These are phyloP conservation scores for Cydia strobilella DNA, from an alignment of 1,140 invertebrate species.

Conservation along the genomic window DNA sequence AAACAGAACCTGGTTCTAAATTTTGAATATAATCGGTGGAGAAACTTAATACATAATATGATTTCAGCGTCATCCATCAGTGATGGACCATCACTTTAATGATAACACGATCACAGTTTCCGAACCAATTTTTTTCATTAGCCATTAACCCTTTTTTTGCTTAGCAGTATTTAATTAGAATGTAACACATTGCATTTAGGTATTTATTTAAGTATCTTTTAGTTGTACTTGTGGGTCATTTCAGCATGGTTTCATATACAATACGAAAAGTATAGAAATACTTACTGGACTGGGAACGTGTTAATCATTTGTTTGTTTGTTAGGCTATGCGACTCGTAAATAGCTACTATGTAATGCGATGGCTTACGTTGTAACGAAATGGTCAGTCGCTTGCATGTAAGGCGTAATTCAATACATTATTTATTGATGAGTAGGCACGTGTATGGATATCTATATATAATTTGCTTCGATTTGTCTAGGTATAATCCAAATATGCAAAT, in stretches of 20 bases:
- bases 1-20: constrained; percentile 73
- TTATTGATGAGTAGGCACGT: constrained; percentile 23
- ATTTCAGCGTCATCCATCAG: constrained; percentile 36
- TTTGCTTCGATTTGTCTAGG: not conserved
- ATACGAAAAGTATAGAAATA: not conserved
- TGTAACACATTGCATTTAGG: not conserved
- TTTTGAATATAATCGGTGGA: constrained; percentile 75
- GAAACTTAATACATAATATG: constrained; percentile 35
- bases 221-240: too few relatives aligned
- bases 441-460: not conserved
- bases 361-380: not conserved
- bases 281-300: not conserved
- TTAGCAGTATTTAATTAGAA: not conserved
- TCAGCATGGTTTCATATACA: too few relatives aligned
- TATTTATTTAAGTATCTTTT: too few relatives aligned
- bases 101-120: not conserved
- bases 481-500: not conserved
- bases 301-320: not conserved
- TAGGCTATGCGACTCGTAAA: not conserved
- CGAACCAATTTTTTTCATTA: not conserved
- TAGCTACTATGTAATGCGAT: not conserved
- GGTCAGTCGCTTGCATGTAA: not conserved
- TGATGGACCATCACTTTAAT: constrained; percentile 27
- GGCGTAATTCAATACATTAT: constrained; percentile 12
- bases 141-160: not conserved